Percentiles rank a stretch among this genome's conserved stretches.
phyloP scores from a whole-genome alignment of 2,888 invertebrate genomes.

The Gastrophysa polygoni region DNA sequence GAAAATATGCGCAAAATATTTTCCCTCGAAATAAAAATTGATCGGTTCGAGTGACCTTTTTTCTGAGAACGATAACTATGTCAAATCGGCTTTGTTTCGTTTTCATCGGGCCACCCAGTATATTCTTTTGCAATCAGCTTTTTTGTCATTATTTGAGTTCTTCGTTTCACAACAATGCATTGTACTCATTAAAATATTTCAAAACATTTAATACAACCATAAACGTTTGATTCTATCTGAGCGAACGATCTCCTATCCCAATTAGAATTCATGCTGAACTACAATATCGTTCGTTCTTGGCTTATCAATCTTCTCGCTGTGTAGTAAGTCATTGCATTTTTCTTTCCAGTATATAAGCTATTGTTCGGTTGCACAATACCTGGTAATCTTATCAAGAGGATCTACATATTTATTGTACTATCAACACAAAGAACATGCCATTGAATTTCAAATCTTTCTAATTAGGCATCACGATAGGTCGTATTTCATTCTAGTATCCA shows the following conservation, averaged over 20 bases:
- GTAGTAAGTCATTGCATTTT: conserved; percentile 39
- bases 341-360: conserved; percentile 33
- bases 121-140: too few species aligned
- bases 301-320: conserved; percentile 31
- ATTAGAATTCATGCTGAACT: conserved; percentile 27
- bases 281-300: conserved; percentile 22
- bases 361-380: conserved; percentile 46
- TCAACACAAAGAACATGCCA: conserved; percentile 55
- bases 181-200: too few species aligned
- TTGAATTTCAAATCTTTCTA: conserved; percentile 57
- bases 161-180: too few species aligned
- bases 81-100: too few species aligned
- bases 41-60: too few species aligned
- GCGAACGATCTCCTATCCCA: background rate
- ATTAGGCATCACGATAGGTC: conserved; percentile 42
- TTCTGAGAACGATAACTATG: too few species aligned
- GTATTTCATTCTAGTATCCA: conserved; percentile 31
- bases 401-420: conserved; percentile 57
- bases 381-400: conserved; percentile 52
- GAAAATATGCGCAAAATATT: too few species aligned
- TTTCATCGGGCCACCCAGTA: too few species aligned
- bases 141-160: too few species aligned
- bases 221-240: background rate
- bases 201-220: background rate
- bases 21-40: too few species aligned